phyloP scores from a whole-genome alignment of 2,888 invertebrate species.

The Myopa testacea region DNA sequence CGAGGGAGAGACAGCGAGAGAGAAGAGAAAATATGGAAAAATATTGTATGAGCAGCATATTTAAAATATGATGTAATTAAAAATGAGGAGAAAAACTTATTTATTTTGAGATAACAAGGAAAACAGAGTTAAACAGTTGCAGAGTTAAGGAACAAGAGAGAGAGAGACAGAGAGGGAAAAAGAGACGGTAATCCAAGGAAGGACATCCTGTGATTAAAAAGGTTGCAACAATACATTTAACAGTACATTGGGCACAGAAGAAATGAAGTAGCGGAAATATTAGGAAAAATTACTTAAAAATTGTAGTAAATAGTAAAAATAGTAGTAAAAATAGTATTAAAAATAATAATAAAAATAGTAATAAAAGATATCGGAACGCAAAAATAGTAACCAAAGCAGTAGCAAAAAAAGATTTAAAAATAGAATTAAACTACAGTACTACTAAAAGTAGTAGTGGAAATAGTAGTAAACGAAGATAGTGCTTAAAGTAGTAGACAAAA shows the following conservation, averaged over 20 bases:
- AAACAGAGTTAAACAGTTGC: not conserved
- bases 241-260: not conserved
- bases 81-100: not conserved
- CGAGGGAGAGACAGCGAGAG: slow-evolving; percentile 7
- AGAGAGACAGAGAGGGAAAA: not conserved
- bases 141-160: not conserved
- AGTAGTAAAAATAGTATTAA: not conserved
- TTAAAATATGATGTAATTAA: slow-evolving; percentile 19
- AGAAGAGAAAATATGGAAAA: slow-evolving; percentile 23
- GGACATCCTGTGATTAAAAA: no score
- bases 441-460: not conserved
- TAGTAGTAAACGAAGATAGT: not conserved
- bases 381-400: not conserved
- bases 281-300: not conserved
- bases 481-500: not conserved
- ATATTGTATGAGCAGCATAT: slow-evolving; percentile 29
- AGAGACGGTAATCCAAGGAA: not conserved
- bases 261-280: not conserved
- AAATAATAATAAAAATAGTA: no score
- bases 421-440: no score
- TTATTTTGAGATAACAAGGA: not conserved
- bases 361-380: no score
- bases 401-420: no score
- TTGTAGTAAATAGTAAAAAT: not conserved
- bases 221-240: no score